phyloP scores from a whole-genome alignment of 2,888 invertebrate species.

The Notodromas monacha region DNA sequence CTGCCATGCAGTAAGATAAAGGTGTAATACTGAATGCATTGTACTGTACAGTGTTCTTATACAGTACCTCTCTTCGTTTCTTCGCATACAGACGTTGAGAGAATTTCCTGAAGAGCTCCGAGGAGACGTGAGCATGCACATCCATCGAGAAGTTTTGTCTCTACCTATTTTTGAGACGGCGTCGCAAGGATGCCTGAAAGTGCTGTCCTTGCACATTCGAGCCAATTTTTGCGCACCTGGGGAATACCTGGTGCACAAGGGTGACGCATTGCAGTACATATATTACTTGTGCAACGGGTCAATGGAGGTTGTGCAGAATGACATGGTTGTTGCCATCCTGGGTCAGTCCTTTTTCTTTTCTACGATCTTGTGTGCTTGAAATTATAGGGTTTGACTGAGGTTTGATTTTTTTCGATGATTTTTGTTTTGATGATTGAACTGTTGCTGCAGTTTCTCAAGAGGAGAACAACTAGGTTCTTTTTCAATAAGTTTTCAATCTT shows the following conservation, averaged over 20 bases:
- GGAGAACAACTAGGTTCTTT: too few species aligned
- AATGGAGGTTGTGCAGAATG: constrained; percentile 83
- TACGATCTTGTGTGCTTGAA: too few species aligned
- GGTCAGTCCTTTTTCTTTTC: too few species aligned
- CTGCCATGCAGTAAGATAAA: too few species aligned
- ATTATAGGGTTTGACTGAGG: too few species aligned
- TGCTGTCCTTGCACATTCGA: constrained; percentile 62
- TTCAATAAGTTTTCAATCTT: too few species aligned
- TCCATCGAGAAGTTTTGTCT: constrained; percentile 70
- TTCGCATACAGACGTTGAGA: constrained; percentile 38
- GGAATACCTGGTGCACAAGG: constrained; percentile 70
- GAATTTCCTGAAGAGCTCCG: constrained; percentile 84
- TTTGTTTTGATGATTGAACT: too few species aligned
- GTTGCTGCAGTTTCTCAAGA: too few species aligned
- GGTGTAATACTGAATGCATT: too few species aligned
- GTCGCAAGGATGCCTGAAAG: constrained; percentile 70
- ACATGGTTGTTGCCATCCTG: constrained; percentile 82
- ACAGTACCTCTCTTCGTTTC: background rate
- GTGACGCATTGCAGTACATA: constrained; percentile 67
- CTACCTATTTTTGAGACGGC: constrained; percentile 77
- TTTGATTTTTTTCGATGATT: too few species aligned
- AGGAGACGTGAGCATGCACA: constrained; percentile 78
- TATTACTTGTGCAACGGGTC: constrained; percentile 87
- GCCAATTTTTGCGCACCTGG: constrained; percentile 87
- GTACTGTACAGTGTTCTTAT: too few species aligned